Base-by-base conservation (phyloP, 1,140 invertebrate species). In the Globodera rostochiensis region DNA sequence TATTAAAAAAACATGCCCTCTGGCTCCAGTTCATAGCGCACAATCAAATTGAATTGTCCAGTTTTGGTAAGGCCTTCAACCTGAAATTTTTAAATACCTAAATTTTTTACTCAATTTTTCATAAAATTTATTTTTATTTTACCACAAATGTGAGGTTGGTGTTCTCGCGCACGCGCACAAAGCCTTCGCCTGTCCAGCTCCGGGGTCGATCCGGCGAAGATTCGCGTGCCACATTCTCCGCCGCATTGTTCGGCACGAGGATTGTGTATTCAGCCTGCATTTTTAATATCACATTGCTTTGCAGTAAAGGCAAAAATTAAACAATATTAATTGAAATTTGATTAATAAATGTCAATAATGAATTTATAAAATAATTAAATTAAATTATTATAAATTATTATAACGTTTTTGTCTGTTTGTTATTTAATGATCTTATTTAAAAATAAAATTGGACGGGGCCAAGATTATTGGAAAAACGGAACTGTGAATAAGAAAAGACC, bases 131-230 rank as follows among this genome's bases (percentile, higher is more conserved):
- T 64, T 2, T n/a, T 64, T 64, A 19, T 64, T 64, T 64, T 64
- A 64, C 57, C 57, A 64, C 57, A 60, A 80, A 96, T 84, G 94
- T 94, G 36, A 99, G 90, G 69, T 92, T 92, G 7, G 95, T 94
- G 66, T 94, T 94, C 91, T 97, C 95, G 74, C 93, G 93, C 4
- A 94, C 93, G 87, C 94, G 93, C 92, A 96, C 94, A 89, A 95
- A 98, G 19, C 97, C 97, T 50, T 93, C 92, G 19, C 97, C 97
- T 15, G 96, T 97, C 95, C 95, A 98, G 0, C 94, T 94, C 74
- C 74, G 53, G 7, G 84, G 82, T 6, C 80, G 49, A 69, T 85
- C 85, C 9, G 78, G 74, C 15, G 76, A 75, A 77, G 78, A 77
- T 50, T 87, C 80, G 64, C 81, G 70, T 4, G 67, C n/a, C 64